These are phyloP conservation scores for Columba livia DNA, from an alignment of 2,113 vertebrate genomes.

Conservation along the genomic window DNA sequence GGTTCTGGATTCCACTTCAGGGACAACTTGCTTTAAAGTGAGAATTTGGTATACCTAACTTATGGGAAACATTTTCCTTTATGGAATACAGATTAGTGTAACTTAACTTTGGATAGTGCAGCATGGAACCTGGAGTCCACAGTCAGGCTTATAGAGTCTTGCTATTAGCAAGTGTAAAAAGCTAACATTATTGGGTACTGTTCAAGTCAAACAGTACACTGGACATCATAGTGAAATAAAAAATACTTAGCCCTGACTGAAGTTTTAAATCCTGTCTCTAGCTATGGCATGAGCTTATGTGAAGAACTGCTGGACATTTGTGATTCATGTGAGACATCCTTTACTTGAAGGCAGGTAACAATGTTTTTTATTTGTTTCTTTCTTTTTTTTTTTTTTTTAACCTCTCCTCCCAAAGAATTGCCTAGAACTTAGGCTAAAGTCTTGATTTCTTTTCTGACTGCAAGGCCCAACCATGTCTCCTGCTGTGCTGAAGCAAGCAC, in stretches of 20 bases:
- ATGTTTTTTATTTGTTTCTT: background rate
- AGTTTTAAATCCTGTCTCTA: background rate
- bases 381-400: background rate
- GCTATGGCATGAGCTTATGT: background rate
- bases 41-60: background rate
- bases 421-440: background rate
- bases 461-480: background rate
- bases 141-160: background rate
- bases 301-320: background rate
- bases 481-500: background rate
- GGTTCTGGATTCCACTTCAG: background rate
- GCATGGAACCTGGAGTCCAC: background rate
- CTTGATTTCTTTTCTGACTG: background rate
- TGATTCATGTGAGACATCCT: background rate
- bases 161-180: background rate
- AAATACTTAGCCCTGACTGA: background rate
- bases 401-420: background rate
- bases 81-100: background rate
- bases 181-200: background rate
- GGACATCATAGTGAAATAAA: background rate
- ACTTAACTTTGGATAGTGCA: background rate
- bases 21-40: background rate
- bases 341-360: background rate
- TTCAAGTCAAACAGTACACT: background rate
- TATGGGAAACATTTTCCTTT: background rate